Evolutionary conservation across 2,113 vertebrate genomes (phyloP), one percentile per base, ranked within the genome.

Genomic region (Penelope pileata): DNA sequence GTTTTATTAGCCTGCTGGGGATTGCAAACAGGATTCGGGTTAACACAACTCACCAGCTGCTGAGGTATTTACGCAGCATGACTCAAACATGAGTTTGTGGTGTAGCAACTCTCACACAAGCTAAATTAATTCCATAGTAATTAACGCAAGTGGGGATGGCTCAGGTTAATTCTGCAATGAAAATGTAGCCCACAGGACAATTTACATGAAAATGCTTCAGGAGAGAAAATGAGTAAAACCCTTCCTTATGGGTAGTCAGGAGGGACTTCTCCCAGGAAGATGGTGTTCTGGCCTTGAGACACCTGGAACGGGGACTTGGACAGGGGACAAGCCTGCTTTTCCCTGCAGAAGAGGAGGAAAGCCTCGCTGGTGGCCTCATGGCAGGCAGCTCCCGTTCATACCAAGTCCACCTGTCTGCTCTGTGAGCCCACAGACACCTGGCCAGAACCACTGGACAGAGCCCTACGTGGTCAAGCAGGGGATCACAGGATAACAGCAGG

Each of bases 341-440:
- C 34, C 22, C 22, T 70, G 15, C 8, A 10, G 58, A 69, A 47
- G 17, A 40, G 12, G 30, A 26, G 8, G 19, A 26, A 51, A 47
- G 5, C 4, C 30, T 59, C n/a, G 30, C 12, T 30, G 40, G 16
- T 1, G 3, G 34, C 29, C 43, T n/a, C 32, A 22, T 3, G 26
- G 14, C 43, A 74, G 12, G 19, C 27, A 66, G 59, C 6, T 83
- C 47, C 24, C 29, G 3, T n/a, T 43, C 0, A 0, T 17, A 42
- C 26, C 0, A 1, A 27, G 48, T 17, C 7, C 32, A 5, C 4
- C 5, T 13, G 45, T 14, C 53, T 75, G 38, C 54, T 22, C 5
- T 16, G 59, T 1, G 0, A 73, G 59, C 48, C n/a, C 1, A 2
- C 48, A 16, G 2, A 2, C 1, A 0, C 40, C 12, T 23, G 47